Conservation (phyloP, 2,113 vertebrate species). For the Paramisgurnus dabryanus region DNA sequence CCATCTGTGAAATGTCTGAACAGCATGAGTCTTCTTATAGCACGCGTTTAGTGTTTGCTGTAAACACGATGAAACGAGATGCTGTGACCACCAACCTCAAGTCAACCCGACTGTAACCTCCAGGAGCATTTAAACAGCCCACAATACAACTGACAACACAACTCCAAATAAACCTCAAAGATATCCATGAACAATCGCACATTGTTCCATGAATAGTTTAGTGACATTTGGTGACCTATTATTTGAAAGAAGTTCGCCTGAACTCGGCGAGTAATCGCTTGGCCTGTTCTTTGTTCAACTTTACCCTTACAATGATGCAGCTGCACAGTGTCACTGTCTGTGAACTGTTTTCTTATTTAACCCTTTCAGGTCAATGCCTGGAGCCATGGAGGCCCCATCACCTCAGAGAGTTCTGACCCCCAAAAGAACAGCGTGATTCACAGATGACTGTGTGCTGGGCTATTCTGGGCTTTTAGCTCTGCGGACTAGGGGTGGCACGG, state of each 20-base stretch:
- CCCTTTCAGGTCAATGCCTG: not conserved
- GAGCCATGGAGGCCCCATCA: not conserved
- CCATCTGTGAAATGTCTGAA: not conserved
- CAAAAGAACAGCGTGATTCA: constrained; percentile 27
- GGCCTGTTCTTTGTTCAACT: constrained; percentile 34
- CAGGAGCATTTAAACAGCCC: constrained; percentile 4
- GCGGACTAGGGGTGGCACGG: no score
- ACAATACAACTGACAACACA: constrained; percentile 37
- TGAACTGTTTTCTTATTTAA: constrained; percentile 9
- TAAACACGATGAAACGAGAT: constrained; percentile 20
- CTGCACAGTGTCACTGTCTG: not conserved
- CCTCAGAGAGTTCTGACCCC: constrained; percentile 8
- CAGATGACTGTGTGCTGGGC: constrained; percentile 36
- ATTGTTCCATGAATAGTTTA: constrained; percentile 47
- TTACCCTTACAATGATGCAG: constrained; percentile 45
- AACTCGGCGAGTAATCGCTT: constrained; percentile 4
- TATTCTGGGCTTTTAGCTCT: constrained; percentile 32
- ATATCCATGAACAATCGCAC: constrained; percentile 26
- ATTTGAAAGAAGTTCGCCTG: constrained; percentile 19
- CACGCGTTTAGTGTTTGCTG: not conserved
- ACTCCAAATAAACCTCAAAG: constrained; percentile 24
- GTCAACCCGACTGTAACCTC: constrained; percentile 12
- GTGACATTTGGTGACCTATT: constrained; percentile 40
- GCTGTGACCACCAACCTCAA: constrained; percentile 19
- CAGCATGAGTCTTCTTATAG: constrained; percentile 31